A percentile compares a stretch with the other conserved stretches of the same genome.
Conservation (phyloP, 1,140 invertebrate genomes). For the Gonioctena quinquepunctata region DNA sequence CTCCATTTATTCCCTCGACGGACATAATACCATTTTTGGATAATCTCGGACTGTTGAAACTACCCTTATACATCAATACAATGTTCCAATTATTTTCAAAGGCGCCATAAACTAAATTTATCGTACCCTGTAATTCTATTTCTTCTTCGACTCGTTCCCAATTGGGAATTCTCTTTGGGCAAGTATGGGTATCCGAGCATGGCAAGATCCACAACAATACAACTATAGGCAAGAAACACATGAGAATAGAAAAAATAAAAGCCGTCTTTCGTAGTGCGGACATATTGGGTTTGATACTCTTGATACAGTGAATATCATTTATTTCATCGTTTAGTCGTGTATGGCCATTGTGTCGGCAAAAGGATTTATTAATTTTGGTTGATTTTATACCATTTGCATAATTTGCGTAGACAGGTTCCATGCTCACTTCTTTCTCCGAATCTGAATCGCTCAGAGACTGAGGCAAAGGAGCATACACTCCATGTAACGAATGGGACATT, state of each 20-base stretch:
- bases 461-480: constrained; percentile 70
- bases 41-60: constrained; percentile 62
- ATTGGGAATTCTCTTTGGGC: constrained; percentile 64
- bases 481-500: constrained; percentile 49
- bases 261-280: constrained; percentile 63
- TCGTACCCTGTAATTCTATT: constrained; percentile 72
- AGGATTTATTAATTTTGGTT: constrained; percentile 30
- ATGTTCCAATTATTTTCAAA: constrained; percentile 67
- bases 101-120: constrained; percentile 68
- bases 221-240: constrained; percentile 71
- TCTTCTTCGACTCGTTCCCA: constrained; percentile 74
- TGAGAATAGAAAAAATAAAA: constrained; percentile 69
- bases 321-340: constrained; percentile 39
- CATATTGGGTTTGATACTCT: constrained; percentile 62
- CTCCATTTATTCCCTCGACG: constrained; percentile 66
- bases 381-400: constrained; percentile 34
- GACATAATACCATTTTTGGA: constrained; percentile 58
- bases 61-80: constrained; percentile 71
- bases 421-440: constrained; percentile 69
- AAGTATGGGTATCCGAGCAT: constrained; percentile 67
- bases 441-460: constrained; percentile 75
- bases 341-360: constrained; percentile 32
- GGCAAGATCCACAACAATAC: constrained; percentile 77
- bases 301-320: constrained; percentile 62
- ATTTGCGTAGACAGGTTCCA: constrained; percentile 49